Percentiles rank a stretch among this genome's conserved stretches.
Evolutionary conservation across 2,888 invertebrate species (phyloP).

Genomic region (Xanthostigma xanthostigma): DNA sequence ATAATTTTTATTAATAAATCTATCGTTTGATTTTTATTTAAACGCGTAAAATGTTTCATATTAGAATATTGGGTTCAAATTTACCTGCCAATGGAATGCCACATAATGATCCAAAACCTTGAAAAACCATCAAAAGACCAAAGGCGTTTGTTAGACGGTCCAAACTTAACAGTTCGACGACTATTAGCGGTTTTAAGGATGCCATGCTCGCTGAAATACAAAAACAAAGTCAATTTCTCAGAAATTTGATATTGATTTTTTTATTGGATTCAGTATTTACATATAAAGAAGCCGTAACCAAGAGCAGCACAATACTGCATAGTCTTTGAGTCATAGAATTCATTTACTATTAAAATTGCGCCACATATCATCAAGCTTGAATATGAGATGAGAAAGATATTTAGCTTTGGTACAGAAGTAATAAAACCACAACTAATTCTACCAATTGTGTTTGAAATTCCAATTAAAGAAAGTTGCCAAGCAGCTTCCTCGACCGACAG

Average conservation of each 20-base stretch:
- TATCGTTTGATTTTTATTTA: no score
- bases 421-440: slow-evolving; percentile 52
- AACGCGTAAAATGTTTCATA: no score
- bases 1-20: no score
- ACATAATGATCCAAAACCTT: slow-evolving; percentile 78
- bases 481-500: slow-evolving; percentile 32
- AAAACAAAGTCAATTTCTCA: neutral
- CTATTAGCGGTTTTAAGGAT: slow-evolving; percentile 58
- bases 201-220: slow-evolving; percentile 52
- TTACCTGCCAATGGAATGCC: slow-evolving; percentile 37
- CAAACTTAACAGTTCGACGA: slow-evolving; percentile 82
- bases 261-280: slow-evolving; percentile 24
- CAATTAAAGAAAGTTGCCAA: slow-evolving; percentile 50
- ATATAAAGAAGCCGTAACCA: slow-evolving; percentile 50
- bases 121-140: slow-evolving; percentile 79
- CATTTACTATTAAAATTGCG: slow-evolving; percentile 38
- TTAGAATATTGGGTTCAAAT: neutral
- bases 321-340: slow-evolving; percentile 29
- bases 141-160: slow-evolving; percentile 88
- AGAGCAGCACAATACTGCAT: slow-evolving; percentile 42
- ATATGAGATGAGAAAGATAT: slow-evolving; percentile 50
- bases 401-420: slow-evolving; percentile 39
- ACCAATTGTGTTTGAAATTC: slow-evolving; percentile 53
- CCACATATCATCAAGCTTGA: slow-evolving; percentile 48
- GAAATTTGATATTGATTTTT: no score